Percentiles rank a stretch among this genome's conserved stretches.
Conservation (phyloP, 2,113 vertebrate species). For the Tragelaphus buxtoni region DNA sequence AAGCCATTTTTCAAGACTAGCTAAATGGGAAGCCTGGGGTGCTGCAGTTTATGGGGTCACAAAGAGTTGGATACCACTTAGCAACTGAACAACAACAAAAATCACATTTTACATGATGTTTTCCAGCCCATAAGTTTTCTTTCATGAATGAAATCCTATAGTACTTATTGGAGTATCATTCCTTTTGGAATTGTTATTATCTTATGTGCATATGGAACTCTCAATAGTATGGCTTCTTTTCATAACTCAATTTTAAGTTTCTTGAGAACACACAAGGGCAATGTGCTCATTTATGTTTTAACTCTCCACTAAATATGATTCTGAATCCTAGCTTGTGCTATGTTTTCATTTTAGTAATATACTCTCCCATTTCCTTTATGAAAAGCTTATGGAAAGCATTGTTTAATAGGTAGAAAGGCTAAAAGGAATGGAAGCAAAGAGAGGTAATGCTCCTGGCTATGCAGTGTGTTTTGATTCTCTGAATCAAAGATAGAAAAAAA, state of each 20-base stretch:
- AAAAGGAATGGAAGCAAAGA: background rate
- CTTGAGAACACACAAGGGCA: background rate
- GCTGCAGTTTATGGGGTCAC: background rate
- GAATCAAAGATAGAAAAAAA: slow-evolving; percentile 34
- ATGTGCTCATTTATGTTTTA: slow-evolving; percentile 1
- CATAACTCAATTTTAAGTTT: slow-evolving; percentile 27
- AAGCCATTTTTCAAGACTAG: slow-evolving; percentile 23
- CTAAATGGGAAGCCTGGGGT: background rate
- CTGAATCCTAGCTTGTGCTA: background rate
- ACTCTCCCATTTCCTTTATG: background rate
- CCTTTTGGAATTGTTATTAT: slow-evolving; percentile 33
- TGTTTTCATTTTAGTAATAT: slow-evolving; percentile 7
- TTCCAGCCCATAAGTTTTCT: background rate
- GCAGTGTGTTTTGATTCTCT: slow-evolving; percentile 28
- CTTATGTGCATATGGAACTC: background rate
- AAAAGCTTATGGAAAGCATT: background rate
- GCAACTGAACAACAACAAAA: background rate
- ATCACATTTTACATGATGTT: slow-evolving; percentile 27
- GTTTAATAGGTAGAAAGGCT: background rate
- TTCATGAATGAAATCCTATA: slow-evolving; percentile 36
- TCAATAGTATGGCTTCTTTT: background rate
- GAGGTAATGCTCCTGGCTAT: background rate
- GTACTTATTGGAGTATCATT: slow-evolving; percentile 2
- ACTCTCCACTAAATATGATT: background rate
- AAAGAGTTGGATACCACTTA: background rate